A percentile compares a stretch with the other conserved stretches of the same genome.
Conservation (phyloP, 2,113 vertebrate species). For the Thomomys bottae region DNA sequence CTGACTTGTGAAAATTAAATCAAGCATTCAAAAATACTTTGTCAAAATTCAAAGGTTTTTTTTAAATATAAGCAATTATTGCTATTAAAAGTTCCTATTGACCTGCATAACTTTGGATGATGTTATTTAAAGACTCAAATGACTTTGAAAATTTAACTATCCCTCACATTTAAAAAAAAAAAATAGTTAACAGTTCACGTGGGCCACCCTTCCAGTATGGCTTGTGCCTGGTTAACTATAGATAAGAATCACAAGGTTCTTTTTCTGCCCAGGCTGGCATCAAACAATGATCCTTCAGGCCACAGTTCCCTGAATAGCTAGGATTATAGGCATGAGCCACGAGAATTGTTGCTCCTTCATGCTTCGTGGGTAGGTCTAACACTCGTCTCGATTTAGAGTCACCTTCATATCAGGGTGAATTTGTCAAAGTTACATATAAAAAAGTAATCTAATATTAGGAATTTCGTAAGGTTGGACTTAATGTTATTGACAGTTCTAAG, state of each 20-base stretch:
- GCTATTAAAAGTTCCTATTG: not conserved
- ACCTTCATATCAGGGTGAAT: not conserved
- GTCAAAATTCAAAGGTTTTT: constrained; percentile 15
- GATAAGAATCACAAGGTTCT: too few species aligned
- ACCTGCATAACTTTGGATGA: not conserved
- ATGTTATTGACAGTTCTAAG: not conserved
- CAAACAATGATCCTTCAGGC: too few species aligned
- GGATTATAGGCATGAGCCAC: too few species aligned
- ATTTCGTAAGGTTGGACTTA: constrained; percentile 4
- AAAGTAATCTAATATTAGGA: not conserved
- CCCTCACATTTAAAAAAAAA: not conserved
- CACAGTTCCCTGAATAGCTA: too few species aligned
- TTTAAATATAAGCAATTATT: not conserved
- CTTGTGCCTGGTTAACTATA: too few species aligned
- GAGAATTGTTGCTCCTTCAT: not conserved
- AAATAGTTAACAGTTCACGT: not conserved
- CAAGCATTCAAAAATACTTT: constrained; percentile 5
- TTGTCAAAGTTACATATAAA: not conserved
- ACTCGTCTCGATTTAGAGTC: not conserved
- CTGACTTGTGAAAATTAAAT: constrained; percentile 18
- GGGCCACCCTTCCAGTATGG: too few species aligned
- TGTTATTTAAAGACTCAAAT: not conserved
- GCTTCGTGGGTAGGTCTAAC: not conserved
- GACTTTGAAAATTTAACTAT: not conserved
- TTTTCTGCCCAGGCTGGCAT: too few species aligned